A percentile compares a stretch with the other conserved stretches of the same genome.
Evolutionary conservation across 2,888 invertebrate species (phyloP).

Genomic region (Allacma fusca): DNA sequence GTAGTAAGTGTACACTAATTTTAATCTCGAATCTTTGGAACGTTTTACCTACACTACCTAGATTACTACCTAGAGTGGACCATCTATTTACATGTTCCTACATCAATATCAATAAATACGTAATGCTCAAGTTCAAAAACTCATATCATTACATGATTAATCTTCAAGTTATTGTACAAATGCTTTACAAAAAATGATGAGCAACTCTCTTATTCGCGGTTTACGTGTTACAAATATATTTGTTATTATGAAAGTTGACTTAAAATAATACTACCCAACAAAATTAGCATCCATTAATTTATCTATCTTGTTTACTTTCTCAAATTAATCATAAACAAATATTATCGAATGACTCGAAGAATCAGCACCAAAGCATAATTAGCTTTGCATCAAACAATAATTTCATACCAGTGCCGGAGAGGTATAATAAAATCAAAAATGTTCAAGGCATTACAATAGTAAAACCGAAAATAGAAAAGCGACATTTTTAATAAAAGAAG

Average conservation of each 20-base stretch:
- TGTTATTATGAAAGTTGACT: no score
- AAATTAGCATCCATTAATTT: no score
- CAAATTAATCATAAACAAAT: no score
- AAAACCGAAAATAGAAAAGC: no score
- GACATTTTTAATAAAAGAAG: no score
- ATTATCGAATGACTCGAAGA: slow-evolving; percentile 23
- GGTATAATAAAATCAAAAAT: no score
- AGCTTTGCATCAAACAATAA: slow-evolving; percentile 4
- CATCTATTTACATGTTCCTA: not conserved
- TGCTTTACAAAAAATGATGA: not conserved
- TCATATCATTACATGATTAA: not conserved
- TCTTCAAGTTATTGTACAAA: slow-evolving; percentile 12
- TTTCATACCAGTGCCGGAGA: not conserved
- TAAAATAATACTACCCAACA: no score
- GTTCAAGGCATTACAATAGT: no score
- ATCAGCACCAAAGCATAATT: slow-evolving; percentile 38
- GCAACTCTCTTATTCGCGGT: slow-evolving; percentile 5
- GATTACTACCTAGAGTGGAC: not conserved
- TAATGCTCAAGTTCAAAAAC: no score
- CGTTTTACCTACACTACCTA: not conserved
- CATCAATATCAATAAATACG: not conserved
- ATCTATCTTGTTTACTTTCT: no score
- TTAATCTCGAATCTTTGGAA: slow-evolving; percentile 16
- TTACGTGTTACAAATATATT: no score
- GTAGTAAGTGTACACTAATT: not conserved